phyloP scores from a whole-genome alignment of 2,797 vertebrate genomes.

The Remorina albescens region DNA sequence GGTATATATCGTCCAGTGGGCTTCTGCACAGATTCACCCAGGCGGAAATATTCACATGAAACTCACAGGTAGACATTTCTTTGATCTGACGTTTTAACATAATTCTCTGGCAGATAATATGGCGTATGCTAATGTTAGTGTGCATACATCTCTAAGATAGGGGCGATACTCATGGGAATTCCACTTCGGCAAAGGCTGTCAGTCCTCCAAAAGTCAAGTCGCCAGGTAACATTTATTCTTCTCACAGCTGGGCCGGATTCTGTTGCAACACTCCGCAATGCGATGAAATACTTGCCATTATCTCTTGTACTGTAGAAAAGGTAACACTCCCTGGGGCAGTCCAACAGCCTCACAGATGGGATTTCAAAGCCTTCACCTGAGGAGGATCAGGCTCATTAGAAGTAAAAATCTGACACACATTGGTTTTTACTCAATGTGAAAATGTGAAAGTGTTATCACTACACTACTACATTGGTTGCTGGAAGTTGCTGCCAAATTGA shows the following conservation, averaged over 20 bases:
- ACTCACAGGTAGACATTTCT: not conserved
- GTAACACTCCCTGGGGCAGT: not conserved
- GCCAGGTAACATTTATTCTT: constrained; percentile 37
- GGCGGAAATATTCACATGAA: not conserved
- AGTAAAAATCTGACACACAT: not conserved
- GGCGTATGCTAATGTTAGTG: not conserved
- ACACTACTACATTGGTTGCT: no score
- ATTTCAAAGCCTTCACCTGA: constrained; percentile 6
- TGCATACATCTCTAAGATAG: constrained; percentile 20
- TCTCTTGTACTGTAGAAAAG: constrained; percentile 36
- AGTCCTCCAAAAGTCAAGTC: constrained; percentile 45
- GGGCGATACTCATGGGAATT: constrained; percentile 24
- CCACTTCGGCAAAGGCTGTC: constrained; percentile 32
- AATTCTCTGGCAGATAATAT: not conserved
- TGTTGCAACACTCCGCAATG: constrained; percentile 65
- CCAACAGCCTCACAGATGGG: constrained; percentile 5
- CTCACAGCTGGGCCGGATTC: constrained; percentile 32
- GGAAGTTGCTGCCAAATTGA: not conserved
- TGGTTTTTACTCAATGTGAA: constrained; percentile 9
- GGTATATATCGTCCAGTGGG: constrained; percentile 18
- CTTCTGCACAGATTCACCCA: constrained; percentile 8
- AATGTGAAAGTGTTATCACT: constrained; percentile 1
- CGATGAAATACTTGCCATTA: constrained; percentile 52
- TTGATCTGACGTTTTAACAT: not conserved
- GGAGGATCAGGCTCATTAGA: not conserved